phyloP scores from a whole-genome alignment of 2,113 vertebrate genomes.

The Microtus ochrogaster region DNA sequence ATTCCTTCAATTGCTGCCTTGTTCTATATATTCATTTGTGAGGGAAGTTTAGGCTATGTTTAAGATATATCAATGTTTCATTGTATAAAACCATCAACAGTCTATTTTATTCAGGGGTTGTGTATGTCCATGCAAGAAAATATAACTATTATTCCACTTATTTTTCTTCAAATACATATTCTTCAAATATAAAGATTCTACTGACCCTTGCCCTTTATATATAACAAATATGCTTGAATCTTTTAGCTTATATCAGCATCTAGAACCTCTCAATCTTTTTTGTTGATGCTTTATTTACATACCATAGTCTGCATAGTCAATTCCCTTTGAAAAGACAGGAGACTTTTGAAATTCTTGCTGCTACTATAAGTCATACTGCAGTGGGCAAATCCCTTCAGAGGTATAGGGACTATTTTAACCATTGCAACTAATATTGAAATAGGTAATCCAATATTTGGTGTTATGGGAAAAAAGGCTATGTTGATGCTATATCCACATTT shows the following conservation, averaged over 20 bases:
- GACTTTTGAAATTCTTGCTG: neutral
- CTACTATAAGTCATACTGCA: neutral
- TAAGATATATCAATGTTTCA: neutral
- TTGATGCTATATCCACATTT: neutral
- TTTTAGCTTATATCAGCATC: neutral
- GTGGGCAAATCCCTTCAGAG: neutral
- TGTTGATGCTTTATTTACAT: neutral
- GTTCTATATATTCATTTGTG: neutral
- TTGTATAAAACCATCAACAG: neutral
- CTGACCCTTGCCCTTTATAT: neutral
- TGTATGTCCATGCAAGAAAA: conserved; percentile 15
- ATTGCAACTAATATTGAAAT: conserved; percentile 1
- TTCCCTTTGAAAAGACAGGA: neutral
- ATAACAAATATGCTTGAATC: neutral
- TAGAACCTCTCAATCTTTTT: neutral
- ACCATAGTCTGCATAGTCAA: neutral
- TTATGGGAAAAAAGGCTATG: neutral
- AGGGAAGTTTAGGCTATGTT: neutral
- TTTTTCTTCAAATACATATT: neutral
- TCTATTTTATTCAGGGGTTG: neutral
- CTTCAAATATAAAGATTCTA: neutral
- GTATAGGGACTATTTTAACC: neutral
- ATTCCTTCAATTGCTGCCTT: neutral
- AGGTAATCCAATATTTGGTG: neutral
- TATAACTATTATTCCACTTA: neutral